Evolutionary conservation across 2,888 invertebrate genomes (phyloP).

Genomic region (Desoria tigrina): DNA sequence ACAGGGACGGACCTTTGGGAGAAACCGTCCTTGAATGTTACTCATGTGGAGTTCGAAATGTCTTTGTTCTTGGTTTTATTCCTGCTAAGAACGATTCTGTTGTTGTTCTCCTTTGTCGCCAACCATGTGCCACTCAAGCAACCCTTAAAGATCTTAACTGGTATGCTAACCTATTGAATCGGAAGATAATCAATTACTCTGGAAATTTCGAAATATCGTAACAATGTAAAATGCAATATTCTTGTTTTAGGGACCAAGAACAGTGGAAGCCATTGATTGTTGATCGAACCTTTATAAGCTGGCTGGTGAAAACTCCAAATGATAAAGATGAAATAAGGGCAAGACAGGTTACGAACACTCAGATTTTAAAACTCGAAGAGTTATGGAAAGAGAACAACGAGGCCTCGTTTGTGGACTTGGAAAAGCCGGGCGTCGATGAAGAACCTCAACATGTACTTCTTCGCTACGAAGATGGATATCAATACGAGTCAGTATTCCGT

Average conservation of each 20-base stretch:
- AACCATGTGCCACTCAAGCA: conserved; percentile 96
- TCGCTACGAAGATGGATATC: conserved; percentile 96
- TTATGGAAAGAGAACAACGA: conserved; percentile 98
- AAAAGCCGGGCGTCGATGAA: conserved; percentile 96
- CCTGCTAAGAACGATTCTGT: conserved; percentile 99
- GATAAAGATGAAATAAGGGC: conserved; percentile 95
- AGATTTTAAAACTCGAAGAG: conserved; percentile 97
- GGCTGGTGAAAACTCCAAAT: conserved; percentile 96
- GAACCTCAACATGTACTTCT: conserved; percentile 87
- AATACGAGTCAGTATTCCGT: conserved; percentile 97
- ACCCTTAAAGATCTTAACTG: conserved; percentile 98
- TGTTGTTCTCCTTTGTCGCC: conserved; percentile 92
- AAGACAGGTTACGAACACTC: conserved; percentile 93
- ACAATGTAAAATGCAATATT: conserved; percentile 3
- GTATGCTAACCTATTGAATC: conserved; percentile 57
- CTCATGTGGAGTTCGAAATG: conserved; percentile 96
- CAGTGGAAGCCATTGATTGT: conserved; percentile 98
- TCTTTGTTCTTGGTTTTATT: conserved; percentile 97
- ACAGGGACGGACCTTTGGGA: conserved; percentile 94
- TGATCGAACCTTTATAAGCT: conserved; percentile 92
- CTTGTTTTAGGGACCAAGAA: conserved; percentile 75
- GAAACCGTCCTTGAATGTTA: conserved; percentile 98
- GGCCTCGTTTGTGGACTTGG: conserved; percentile 95
- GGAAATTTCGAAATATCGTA: neutral
- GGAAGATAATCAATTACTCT: neutral